Percentiles rank a stretch among this genome's conserved stretches.
Conservation (phyloP, 2,888 invertebrate genomes). For the Baccha elongata region DNA sequence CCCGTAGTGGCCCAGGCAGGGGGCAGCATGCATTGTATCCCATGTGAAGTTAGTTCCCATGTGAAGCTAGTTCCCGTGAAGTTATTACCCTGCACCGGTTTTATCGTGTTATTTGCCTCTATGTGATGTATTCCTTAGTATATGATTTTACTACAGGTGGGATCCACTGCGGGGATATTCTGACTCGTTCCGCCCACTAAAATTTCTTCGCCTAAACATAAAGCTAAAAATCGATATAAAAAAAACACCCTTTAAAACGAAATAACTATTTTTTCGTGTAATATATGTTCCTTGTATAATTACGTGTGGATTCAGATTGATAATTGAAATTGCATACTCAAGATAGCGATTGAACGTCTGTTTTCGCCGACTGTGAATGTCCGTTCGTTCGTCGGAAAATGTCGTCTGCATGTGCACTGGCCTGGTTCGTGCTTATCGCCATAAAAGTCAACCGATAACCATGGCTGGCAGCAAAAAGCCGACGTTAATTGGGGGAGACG, state of each 20-base stretch:
- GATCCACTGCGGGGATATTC: too few relatives aligned
- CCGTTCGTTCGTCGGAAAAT: slow-evolving; percentile 4
- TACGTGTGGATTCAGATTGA: slow-evolving; percentile 37
- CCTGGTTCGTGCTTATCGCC: slow-evolving; percentile 60
- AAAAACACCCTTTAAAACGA: neutral
- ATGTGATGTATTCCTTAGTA: too few relatives aligned
- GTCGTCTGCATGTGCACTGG: slow-evolving; percentile 13
- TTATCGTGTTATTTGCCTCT: too few relatives aligned
- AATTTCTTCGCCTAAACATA: too few relatives aligned
- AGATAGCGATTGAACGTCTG: slow-evolving; percentile 42
- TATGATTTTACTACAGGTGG: too few relatives aligned
- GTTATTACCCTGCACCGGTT: too few relatives aligned
- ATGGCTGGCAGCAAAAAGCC: slow-evolving; percentile 38
- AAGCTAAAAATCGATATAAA: too few relatives aligned
- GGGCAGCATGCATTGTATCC: too few relatives aligned
- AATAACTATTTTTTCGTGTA: neutral
- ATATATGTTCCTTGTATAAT: slow-evolving; percentile 13
- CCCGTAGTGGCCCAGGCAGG: too few relatives aligned
- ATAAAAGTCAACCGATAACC: slow-evolving; percentile 39
- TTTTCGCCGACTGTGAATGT: neutral
- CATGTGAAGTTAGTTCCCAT: too few relatives aligned
- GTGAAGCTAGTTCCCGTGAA: too few relatives aligned
- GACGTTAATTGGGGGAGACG: slow-evolving; percentile 52
- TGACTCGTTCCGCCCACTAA: too few relatives aligned
- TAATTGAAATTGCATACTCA: slow-evolving; percentile 60